These are phyloP conservation scores for Empidonax traillii DNA, from an alignment of 2,113 vertebrate genomes.

Conservation along the genomic window DNA sequence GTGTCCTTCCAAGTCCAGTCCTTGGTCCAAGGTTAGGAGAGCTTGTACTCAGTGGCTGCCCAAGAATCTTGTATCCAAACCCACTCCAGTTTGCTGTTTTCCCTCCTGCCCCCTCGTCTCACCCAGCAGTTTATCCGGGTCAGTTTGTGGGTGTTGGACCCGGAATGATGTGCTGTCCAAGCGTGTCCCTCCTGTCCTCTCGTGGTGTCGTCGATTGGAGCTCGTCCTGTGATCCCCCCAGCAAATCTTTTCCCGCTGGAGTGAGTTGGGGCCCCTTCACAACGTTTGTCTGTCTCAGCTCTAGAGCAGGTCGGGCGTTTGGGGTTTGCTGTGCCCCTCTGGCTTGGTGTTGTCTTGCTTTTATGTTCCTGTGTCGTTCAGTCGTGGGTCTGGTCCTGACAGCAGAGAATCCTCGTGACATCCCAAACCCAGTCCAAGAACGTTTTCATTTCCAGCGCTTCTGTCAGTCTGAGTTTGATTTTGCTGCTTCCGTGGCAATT, in stretches of 20 bases:
- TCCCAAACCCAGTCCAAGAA: not conserved
- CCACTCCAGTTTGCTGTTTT: not conserved
- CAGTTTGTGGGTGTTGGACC: not conserved
- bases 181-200: not conserved
- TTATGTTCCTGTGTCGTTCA: not conserved
- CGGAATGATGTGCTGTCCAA: not conserved
- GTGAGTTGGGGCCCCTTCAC: not conserved
- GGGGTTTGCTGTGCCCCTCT: not conserved
- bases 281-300: not conserved
- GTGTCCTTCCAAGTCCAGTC: constrained; percentile 43
- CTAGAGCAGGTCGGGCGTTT: not conserved
- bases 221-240: not conserved
- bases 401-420: not conserved
- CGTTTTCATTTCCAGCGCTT: not conserved
- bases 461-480: not conserved
- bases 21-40: constrained; percentile 53
- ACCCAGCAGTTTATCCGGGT: accelerated
- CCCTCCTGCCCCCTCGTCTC: not conserved
- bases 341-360: not conserved
- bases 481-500: not conserved
- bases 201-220: accelerated
- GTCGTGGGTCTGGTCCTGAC: not conserved
- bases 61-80: not conserved
- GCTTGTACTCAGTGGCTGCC: constrained; percentile 1
- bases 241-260: accelerated